A percentile compares a stretch with the other conserved stretches of the same genome.
These are phyloP conservation scores for Datnioides undecimradiatus DNA, from an alignment of 2,113 vertebrate species.

Conservation along the genomic window DNA sequence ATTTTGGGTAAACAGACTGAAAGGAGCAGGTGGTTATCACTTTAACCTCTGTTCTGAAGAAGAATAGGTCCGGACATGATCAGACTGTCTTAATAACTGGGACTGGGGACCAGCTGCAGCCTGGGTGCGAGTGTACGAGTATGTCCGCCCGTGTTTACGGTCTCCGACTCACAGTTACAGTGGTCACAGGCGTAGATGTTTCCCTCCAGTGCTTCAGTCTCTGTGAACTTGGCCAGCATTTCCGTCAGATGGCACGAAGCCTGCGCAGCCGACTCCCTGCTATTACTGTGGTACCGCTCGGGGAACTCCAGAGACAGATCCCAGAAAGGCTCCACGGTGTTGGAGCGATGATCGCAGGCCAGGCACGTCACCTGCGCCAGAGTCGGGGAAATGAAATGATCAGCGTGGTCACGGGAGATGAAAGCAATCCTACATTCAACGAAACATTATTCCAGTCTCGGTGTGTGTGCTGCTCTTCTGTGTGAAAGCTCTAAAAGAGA, in stretches of 20 bases:
- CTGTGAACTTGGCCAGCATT: conserved; percentile 99
- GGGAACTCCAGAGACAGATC: conserved; percentile 98
- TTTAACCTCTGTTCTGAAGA: neutral
- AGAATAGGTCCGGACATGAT: neutral
- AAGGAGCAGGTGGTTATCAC: neutral
- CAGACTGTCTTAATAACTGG: neutral
- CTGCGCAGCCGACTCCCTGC: conserved; percentile 76
- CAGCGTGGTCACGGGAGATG: neutral
- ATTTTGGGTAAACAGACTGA: neutral
- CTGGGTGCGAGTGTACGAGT: neutral
- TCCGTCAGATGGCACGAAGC: conserved; percentile 91
- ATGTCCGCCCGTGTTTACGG: no score
- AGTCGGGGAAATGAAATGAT: neutral
- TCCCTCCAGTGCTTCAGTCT: conserved; percentile 97
- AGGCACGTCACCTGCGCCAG: conserved; percentile 92
- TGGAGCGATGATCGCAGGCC: conserved; percentile 94
- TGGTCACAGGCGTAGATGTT: conserved; percentile 97
- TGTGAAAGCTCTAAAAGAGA: neutral
- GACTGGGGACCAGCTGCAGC: neutral
- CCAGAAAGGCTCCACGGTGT: conserved; percentile 98
- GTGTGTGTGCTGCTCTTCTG: neutral
- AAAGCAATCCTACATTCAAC: neutral
- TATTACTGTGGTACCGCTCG: conserved; percentile 91
- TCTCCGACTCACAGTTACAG: conserved; percentile 92
- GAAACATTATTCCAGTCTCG: neutral